Percentiles rank a stretch among this genome's conserved stretches.
These are phyloP conservation scores for Arvicanthis niloticus DNA, from an alignment of 2,113 vertebrate genomes.

Conservation along the genomic window DNA sequence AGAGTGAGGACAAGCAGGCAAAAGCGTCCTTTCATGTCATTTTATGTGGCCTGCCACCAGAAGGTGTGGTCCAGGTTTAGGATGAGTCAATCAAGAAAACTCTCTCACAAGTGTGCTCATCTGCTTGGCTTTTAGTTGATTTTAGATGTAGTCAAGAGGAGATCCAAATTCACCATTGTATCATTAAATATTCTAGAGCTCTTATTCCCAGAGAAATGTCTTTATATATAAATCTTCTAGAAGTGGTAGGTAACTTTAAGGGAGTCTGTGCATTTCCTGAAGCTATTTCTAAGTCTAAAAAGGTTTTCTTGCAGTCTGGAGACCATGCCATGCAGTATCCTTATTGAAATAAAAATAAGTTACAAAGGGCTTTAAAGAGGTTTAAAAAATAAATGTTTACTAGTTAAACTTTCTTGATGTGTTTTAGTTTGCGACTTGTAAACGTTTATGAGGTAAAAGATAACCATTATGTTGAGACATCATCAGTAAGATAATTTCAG, in stretches of 20 bases:
- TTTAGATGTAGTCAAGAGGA: neutral
- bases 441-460: neutral
- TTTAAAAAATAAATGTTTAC: slow-evolving; percentile 28
- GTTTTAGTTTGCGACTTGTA: neutral
- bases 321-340: neutral
- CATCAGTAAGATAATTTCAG: slow-evolving; percentile 35
- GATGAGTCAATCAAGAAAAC: neutral
- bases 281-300: slow-evolving; percentile 33
- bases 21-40: neutral
- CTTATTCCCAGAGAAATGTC: neutral
- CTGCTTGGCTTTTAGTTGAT: neutral
- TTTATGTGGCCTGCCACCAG: neutral
- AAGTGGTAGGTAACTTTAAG: slow-evolving; percentile 25
- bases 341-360: slow-evolving; percentile 31
- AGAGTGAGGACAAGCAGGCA: neutral
- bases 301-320: neutral
- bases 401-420: slow-evolving; percentile 43
- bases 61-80: neutral
- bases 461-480: neutral
- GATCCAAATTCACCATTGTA: neutral
- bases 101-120: neutral
- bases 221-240: neutral
- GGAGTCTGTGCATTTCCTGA: slow-evolving; percentile 17
- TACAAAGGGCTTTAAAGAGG: neutral
- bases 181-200: neutral